Evolutionary conservation across 2,888 invertebrate species (phyloP), one percentile per base, ranked within the genome.

Genomic region (Chydorus sphaericus): DNA sequence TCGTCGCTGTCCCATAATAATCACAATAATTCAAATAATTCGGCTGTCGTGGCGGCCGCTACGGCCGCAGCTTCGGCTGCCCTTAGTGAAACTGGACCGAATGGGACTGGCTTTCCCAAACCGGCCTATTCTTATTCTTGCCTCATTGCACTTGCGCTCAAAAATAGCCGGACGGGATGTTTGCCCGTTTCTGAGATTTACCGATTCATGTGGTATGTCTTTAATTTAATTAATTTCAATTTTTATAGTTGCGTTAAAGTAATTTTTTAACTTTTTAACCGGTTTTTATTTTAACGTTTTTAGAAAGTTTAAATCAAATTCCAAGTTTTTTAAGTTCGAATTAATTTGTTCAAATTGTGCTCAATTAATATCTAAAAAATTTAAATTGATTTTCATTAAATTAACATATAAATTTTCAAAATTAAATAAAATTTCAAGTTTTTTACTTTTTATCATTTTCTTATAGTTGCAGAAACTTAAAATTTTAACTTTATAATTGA

Each of bases 81-180:
- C n/a, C n/a, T n/a, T n/a, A n/a, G n/a, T n/a, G n/a, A n/a, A n/a
- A n/a, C n/a, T n/a, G n/a, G n/a, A n/a, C 30, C n/a, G 14, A 74
- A 74, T 48, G 71, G 74, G 38, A 78, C 79, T 58, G 77, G 79
- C 49, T 94, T 83, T 66, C 94, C 94, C 0, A 97, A 97, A 71
- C 97, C 97, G 5, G 89, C 91, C 3, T 97, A 94, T 72, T 96
- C 96, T 14, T 97, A 97, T 70, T 93, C 93, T 58, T 97, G 96
- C 73, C 77, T 97, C 61, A 97, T 97, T 68, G 96, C 96, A 1
- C 86, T 97, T 87, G 94, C 97, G 4, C 73, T 97, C 60, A 96
- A 96, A 72, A 97, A 97, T 70, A 93, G 94, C 60, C 79, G 84
- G 64, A 86, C 86, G 56, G 96, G 96, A 56, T 89, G 91, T 65